Evolutionary conservation across 2,888 invertebrate genomes (phyloP).

Genomic region (Xylocampa areola): DNA sequence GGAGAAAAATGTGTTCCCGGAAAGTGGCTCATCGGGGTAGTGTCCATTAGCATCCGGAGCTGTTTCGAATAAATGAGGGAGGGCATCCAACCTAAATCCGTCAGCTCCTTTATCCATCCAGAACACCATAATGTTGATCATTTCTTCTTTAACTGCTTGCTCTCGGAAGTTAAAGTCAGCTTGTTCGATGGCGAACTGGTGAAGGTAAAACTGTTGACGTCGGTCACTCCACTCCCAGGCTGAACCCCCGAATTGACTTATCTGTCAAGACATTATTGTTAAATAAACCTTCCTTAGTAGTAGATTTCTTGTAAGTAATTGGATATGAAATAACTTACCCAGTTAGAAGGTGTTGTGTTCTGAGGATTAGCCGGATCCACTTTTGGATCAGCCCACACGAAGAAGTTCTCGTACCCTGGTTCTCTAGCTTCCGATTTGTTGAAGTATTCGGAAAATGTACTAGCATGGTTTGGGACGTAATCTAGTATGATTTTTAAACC

Average conservation of each 20-base stretch:
- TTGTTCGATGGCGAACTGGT: too few relatives aligned
- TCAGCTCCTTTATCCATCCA: too few relatives aligned
- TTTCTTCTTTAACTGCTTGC: too few relatives aligned
- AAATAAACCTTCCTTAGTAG: not conserved
- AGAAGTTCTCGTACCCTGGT: conserved; percentile 92
- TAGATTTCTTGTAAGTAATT: not conserved
- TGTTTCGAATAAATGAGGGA: too few relatives aligned
- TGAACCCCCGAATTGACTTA: too few relatives aligned
- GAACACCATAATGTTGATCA: too few relatives aligned
- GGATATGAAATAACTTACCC: conserved; percentile 68
- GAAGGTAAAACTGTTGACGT: too few relatives aligned
- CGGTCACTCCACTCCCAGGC: too few relatives aligned
- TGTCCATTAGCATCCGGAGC: too few relatives aligned
- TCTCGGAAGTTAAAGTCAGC: too few relatives aligned
- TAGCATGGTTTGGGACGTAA: conserved; percentile 91
- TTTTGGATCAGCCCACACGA: conserved; percentile 92
- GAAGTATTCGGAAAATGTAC: conserved; percentile 95
- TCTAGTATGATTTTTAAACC: conserved; percentile 89
- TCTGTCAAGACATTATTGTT: too few relatives aligned
- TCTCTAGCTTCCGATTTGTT: conserved; percentile 89
- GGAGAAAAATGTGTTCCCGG: conserved; percentile 76
- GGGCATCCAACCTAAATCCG: too few relatives aligned
- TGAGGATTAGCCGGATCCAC: conserved; percentile 68
- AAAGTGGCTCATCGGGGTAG: conserved; percentile 86
- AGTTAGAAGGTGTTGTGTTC: conserved; percentile 80